A percentile compares a stretch with the other conserved stretches of the same genome.
Conservation (phyloP, 2,797 vertebrate genomes). For the Chloroceryle inda region DNA sequence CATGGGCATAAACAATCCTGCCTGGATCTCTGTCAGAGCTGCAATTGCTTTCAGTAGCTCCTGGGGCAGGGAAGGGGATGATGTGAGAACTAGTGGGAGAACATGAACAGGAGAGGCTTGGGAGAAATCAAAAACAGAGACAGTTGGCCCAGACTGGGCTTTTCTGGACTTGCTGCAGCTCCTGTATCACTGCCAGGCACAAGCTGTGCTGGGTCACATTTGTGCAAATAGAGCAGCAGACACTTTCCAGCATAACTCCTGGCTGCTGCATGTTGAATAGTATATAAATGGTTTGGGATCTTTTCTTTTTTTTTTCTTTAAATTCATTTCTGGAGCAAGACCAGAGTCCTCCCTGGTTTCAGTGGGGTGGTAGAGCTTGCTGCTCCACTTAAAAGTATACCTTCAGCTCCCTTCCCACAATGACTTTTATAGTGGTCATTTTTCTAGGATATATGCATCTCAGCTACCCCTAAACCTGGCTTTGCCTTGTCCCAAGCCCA, state of each 20-base stretch:
- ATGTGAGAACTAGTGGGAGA: not conserved
- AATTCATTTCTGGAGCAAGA: not conserved
- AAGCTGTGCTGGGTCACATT: not conserved
- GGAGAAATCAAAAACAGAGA: not conserved
- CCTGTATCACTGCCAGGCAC: not conserved
- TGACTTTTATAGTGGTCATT: not conserved
- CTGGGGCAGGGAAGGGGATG: not conserved
- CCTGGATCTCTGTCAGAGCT: not conserved
- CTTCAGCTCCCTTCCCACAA: not conserved
- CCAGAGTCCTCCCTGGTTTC: not conserved
- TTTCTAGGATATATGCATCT: not conserved
- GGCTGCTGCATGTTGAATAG: not conserved
- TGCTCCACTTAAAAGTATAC: not conserved
- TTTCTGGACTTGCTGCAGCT: not conserved
- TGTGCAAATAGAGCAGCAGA: not conserved
- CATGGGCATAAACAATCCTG: not conserved
- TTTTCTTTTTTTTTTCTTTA: too few species aligned
- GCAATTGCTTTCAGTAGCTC: not conserved
- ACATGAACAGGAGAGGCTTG: not conserved
- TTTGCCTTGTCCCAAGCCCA: not conserved
- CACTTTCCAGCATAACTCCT: not conserved
- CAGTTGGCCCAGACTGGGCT: not conserved
- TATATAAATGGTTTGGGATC: not conserved
- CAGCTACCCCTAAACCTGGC: not conserved
- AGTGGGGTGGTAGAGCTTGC: not conserved